phyloP scores from a whole-genome alignment of 2,797 vertebrate species.

The Vespertilio murinus region DNA sequence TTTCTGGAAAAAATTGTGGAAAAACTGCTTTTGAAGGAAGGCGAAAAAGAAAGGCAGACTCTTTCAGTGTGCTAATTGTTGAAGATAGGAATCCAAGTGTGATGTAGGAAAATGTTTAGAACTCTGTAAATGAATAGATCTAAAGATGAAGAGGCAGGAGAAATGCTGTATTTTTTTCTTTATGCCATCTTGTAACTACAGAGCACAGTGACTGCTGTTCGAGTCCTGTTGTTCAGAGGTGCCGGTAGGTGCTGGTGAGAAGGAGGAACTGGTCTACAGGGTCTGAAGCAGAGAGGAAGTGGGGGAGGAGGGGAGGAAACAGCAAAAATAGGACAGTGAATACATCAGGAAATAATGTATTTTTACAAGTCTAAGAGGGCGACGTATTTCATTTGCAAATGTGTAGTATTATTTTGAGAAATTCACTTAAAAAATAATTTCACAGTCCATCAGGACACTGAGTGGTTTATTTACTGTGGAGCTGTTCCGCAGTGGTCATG shows the following conservation, averaged over 20 bases:
- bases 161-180: slow-evolving; percentile 20
- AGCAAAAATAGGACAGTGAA: slow-evolving; percentile 54
- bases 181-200: background rate
- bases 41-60: background rate
- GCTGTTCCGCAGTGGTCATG: background rate
- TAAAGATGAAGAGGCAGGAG: background rate
- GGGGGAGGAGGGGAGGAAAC: slow-evolving; percentile 54
- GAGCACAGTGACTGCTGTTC: background rate
- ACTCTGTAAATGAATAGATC: background rate
- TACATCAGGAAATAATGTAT: slow-evolving; percentile 44
- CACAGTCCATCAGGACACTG: background rate
- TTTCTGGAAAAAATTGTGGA: slow-evolving; percentile 21
- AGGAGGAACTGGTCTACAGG: slow-evolving; percentile 58
- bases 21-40: slow-evolving; percentile 48
- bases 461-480: slow-evolving; percentile 30
- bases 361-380: slow-evolving; percentile 47
- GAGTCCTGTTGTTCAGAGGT: background rate
- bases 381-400: slow-evolving; percentile 49
- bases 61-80: slow-evolving; percentile 7
- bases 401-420: slow-evolving; percentile 38
- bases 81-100: slow-evolving; percentile 45
- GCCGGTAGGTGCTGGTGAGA: slow-evolving; percentile 30
- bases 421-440: slow-evolving; percentile 46
- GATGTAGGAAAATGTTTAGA: slow-evolving; percentile 40
- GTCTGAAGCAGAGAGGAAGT: slow-evolving; percentile 61